A percentile compares a stretch with the other conserved stretches of the same genome.
Evolutionary conservation across 1,140 invertebrate species (phyloP).

Genomic region (Sitophilus oryzae): DNA sequence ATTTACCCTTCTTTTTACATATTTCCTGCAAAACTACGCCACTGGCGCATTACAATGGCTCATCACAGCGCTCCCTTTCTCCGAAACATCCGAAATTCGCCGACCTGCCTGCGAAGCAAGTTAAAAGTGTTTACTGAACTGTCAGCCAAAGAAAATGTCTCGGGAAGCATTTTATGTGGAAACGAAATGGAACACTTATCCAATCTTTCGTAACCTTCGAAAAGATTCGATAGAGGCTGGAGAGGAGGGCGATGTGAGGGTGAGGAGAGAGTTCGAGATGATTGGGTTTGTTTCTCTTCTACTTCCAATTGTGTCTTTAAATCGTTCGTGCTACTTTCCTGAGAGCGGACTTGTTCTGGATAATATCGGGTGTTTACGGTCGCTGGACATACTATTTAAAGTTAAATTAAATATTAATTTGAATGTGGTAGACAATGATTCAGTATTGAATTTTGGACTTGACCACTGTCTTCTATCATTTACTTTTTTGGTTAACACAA

Average conservation of each 20-base stretch:
- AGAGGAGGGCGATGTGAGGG: slow-evolving; percentile 12
- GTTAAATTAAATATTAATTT: too few species aligned
- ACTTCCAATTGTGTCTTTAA: slow-evolving; percentile 9
- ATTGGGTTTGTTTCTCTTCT: slow-evolving; percentile 24
- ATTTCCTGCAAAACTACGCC: slow-evolving; percentile 2
- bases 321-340: slow-evolving; percentile 4
- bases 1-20: neutral
- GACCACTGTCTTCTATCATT: too few species aligned
- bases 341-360: too few species aligned
- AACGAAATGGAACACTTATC: slow-evolving; percentile 39
- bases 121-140: slow-evolving; percentile 43
- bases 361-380: too few species aligned
- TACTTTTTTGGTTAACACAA: too few species aligned
- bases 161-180: slow-evolving; percentile 40
- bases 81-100: neutral
- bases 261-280: slow-evolving; percentile 16
- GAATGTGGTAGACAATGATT: too few species aligned
- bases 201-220: slow-evolving; percentile 33
- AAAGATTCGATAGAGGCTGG: slow-evolving; percentile 9
- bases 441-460: too few species aligned
- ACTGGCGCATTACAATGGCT: slow-evolving; percentile 41
- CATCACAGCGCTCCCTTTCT: slow-evolving; percentile 31
- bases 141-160: slow-evolving; percentile 41
- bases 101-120: slow-evolving; percentile 16
- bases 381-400: too few species aligned